Evolutionary conservation across 2,888 invertebrate species (phyloP).

Genomic region (Empis stercorea): DNA sequence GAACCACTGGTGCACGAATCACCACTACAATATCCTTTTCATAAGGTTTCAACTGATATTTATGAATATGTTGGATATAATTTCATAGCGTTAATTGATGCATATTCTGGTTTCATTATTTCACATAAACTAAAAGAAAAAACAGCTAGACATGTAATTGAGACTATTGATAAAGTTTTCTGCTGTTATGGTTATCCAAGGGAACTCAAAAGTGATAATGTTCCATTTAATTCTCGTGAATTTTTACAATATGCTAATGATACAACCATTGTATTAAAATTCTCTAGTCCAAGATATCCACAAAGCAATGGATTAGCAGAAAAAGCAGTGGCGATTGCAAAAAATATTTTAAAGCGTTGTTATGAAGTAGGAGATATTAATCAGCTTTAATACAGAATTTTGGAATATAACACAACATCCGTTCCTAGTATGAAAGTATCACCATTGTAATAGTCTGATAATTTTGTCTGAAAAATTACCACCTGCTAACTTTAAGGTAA

Average conservation of each 20-base stretch:
- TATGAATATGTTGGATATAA: no score
- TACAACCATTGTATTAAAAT: slow-evolving; percentile 1
- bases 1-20: no score
- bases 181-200: slow-evolving; percentile 16
- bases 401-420: slow-evolving; percentile 9
- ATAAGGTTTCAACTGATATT: no score
- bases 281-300: no score
- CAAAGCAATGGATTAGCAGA: slow-evolving; percentile 5
- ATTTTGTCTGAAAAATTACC: slow-evolving; percentile 7
- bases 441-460: slow-evolving; percentile 7
- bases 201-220: slow-evolving; percentile 8
- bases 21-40: no score
- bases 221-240: no score
- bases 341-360: slow-evolving; percentile 8
- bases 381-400: no score
- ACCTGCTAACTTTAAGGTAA: no score
- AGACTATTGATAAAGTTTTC: slow-evolving; percentile 1
- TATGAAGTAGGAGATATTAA: slow-evolving; percentile 4
- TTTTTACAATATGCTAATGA: slow-evolving; percentile 2
- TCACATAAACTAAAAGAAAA: not conserved
- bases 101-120: not conserved
- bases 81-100: no score
- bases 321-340: slow-evolving; percentile 6
- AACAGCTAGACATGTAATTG: not conserved
- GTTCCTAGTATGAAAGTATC: slow-evolving; percentile 6